phyloP scores from a whole-genome alignment of 2,113 vertebrate genomes.

The Pachyramphus minor region DNA sequence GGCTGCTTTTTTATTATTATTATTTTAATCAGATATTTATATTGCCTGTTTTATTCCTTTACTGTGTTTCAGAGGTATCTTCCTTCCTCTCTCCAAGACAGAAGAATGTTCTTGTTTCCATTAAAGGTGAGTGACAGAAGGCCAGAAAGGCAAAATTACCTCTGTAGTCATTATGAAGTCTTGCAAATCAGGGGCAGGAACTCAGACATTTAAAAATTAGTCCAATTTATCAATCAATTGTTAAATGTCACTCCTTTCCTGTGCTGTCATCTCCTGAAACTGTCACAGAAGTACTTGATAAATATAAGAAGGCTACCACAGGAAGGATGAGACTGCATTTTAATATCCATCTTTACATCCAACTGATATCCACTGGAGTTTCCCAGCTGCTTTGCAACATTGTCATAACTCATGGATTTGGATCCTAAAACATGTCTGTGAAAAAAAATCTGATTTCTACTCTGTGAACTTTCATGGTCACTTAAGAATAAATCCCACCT shows the following conservation, averaged over 20 bases:
- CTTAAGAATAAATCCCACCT: background rate
- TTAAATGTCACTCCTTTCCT: background rate
- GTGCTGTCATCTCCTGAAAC: background rate
- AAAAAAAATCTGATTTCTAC: background rate
- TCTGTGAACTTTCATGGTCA: background rate
- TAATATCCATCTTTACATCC: background rate
- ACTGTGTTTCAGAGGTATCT: background rate
- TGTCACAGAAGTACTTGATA: background rate
- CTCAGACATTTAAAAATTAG: background rate
- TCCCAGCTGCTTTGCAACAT: background rate
- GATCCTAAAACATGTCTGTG: background rate
- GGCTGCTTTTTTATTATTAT: background rate
- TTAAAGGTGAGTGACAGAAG: background rate
- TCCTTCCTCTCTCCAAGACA: background rate
- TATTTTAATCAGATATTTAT: background rate
- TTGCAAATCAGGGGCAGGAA: background rate
- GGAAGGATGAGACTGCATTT: background rate
- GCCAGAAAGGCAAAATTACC: background rate
- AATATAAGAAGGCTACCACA: background rate
- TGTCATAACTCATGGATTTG: background rate
- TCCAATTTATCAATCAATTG: background rate
- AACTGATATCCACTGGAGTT: background rate
- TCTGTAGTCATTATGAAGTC: background rate
- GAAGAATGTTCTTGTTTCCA: background rate
- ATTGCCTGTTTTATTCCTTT: background rate